Conservation (phyloP, 2,113 vertebrate genomes). For the Cacatua alba region DNA sequence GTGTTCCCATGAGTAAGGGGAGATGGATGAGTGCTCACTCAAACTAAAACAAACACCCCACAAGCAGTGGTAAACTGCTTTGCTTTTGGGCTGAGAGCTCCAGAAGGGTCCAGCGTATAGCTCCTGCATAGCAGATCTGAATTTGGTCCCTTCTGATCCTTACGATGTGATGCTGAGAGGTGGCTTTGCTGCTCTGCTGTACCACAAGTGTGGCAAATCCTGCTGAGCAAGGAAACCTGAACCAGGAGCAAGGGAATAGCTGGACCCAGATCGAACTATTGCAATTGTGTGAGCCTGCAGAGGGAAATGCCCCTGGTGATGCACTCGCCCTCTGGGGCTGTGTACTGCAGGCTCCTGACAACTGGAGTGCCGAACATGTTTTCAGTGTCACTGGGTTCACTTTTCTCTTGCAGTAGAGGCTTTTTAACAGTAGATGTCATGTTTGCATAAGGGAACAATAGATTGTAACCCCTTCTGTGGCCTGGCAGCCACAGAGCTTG, state of each 20-base stretch:
- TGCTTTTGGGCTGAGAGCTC: not conserved
- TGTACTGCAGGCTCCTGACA: fast-evolving
- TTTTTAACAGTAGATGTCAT: slow-evolving; percentile 51
- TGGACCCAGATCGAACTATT: not conserved
- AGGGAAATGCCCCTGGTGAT: not conserved
- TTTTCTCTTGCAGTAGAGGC: slow-evolving; percentile 9
- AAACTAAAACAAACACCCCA: fast-evolving
- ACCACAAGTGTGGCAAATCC: fast-evolving
- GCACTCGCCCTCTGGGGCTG: too few relatives aligned
- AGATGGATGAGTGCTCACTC: not conserved
- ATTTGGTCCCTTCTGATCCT: not conserved
- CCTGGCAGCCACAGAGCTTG: fast-evolving
- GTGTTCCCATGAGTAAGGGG: fast-evolving
- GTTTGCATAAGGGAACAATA: not conserved
- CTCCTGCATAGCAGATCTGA: not conserved
- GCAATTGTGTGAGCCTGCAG: not conserved
- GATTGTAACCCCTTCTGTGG: not conserved
- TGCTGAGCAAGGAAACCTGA: not conserved
- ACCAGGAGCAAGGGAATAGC: not conserved
- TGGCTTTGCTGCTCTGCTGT: not conserved
- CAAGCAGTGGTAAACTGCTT: not conserved
- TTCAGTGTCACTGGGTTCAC: fast-evolving
- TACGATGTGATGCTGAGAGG: fast-evolving
- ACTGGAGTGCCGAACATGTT: fast-evolving
- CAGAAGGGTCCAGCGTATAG: fast-evolving